phyloP scores from a whole-genome alignment of 2,797 vertebrate species.

The Lophotriccus pileatus region DNA sequence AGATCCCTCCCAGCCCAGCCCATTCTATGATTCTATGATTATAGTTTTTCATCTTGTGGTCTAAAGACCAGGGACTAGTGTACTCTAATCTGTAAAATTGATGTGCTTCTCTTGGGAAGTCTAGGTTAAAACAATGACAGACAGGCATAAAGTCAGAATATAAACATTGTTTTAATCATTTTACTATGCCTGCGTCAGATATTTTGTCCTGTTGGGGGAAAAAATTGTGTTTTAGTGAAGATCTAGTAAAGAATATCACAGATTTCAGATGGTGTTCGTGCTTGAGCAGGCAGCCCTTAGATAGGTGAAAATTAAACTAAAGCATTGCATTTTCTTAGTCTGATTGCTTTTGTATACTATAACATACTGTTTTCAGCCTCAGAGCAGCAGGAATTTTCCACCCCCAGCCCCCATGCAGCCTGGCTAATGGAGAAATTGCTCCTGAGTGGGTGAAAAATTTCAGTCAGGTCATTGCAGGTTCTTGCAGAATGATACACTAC shows the following conservation, averaged over 20 bases:
- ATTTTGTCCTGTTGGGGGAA: background rate
- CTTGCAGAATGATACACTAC: background rate
- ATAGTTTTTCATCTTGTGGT: background rate
- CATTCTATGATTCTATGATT: background rate
- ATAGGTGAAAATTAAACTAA: background rate
- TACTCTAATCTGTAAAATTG: background rate
- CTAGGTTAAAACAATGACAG: background rate
- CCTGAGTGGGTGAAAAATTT: slow-evolving; percentile 25
- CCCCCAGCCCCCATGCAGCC: background rate
- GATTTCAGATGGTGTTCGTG: background rate
- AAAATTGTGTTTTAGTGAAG: background rate
- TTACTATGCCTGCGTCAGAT: background rate
- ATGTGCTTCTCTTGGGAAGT: background rate
- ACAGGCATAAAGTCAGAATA: background rate
- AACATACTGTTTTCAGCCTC: background rate
- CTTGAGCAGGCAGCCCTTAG: background rate
- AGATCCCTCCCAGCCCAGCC: background rate
- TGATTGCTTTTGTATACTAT: background rate
- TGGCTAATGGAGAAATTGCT: background rate
- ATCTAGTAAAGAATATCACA: background rate
- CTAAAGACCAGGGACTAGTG: background rate
- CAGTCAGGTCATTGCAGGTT: background rate
- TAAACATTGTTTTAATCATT: background rate
- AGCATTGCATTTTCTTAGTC: background rate
- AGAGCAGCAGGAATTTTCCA: background rate